phyloP scores from a whole-genome alignment of 2,888 invertebrate genomes.

The Sturmia bella region DNA sequence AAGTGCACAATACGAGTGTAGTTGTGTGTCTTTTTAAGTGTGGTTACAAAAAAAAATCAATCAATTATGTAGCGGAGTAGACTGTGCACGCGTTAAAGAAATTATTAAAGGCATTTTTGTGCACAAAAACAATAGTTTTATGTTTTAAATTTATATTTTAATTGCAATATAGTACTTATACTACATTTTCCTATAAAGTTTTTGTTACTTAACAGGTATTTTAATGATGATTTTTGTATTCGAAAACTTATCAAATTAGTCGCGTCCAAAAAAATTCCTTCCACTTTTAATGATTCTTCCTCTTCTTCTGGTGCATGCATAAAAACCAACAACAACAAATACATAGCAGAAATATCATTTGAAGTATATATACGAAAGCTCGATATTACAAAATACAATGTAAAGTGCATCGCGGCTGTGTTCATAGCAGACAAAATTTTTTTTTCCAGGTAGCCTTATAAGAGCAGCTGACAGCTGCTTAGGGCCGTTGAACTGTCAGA shows the following conservation, averaged over 20 bases:
- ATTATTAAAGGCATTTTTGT: slow-evolving; percentile 38
- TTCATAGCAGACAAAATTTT: neutral
- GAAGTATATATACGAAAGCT: slow-evolving; percentile 23
- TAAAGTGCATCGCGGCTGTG: slow-evolving; percentile 14
- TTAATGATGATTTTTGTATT: slow-evolving; percentile 20
- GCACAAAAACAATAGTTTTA: slow-evolving; percentile 5
- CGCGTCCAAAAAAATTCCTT: slow-evolving; percentile 61
- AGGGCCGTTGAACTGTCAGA: no score
- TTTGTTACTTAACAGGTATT: slow-evolving; percentile 16
- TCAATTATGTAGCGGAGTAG: slow-evolving; percentile 60
- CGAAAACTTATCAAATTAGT: slow-evolving; percentile 49
- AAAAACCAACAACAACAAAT: slow-evolving; percentile 45
- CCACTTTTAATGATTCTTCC: slow-evolving; percentile 52
- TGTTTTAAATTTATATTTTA: slow-evolving; percentile 31
- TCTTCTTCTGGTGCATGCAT: slow-evolving; percentile 24
- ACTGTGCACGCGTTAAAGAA: slow-evolving; percentile 46
- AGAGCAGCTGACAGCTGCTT: no score
- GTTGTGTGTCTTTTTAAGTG: slow-evolving; percentile 42
- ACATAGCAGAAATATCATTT: slow-evolving; percentile 5
- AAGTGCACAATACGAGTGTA: slow-evolving; percentile 58
- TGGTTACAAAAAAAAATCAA: slow-evolving; percentile 66
- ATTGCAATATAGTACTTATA: neutral
- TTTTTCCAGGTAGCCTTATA: no score
- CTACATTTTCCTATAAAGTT: slow-evolving; percentile 40
- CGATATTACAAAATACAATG: neutral